Conservation (phyloP, 2,888 invertebrate species). For the Acronicta psi region DNA sequence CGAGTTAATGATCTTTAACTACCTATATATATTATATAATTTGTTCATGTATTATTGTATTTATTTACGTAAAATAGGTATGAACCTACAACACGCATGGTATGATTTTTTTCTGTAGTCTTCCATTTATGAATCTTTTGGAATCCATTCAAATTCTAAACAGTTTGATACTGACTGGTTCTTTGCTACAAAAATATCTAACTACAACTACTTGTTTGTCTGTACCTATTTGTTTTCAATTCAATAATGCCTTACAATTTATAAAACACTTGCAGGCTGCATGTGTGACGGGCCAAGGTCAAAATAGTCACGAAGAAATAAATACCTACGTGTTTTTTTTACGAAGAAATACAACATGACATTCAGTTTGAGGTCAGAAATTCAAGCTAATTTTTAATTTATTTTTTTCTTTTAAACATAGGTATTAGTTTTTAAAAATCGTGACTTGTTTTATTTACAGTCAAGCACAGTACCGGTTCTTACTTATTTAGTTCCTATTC, state of each 20-base stretch:
- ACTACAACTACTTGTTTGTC: not conserved
- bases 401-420: not conserved
- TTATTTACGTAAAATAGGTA: no score
- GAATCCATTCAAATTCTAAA: no score
- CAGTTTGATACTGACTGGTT: not conserved
- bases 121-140: no score
- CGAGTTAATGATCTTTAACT: not conserved
- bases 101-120: not conserved
- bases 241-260: conserved; percentile 63
- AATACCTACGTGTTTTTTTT: conserved; percentile 18
- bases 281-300: conserved; percentile 69
- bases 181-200: not conserved
- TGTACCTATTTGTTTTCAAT: conserved; percentile 33
- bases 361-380: conserved; percentile 38
- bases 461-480: not conserved
- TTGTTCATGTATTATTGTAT: not conserved
- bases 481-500: not conserved
- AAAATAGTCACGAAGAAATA: conserved; percentile 64
- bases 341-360: conserved; percentile 42
- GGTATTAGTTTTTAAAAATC: not conserved
- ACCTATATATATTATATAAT: conserved; percentile 1
- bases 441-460: not conserved
- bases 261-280: conserved; percentile 58
- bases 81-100: no score
- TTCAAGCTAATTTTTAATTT: conserved; percentile 7